Evolutionary conservation across 2,113 vertebrate species (phyloP), one percentile per base, ranked within the genome.

Genomic region (Etheostoma cragini): DNA sequence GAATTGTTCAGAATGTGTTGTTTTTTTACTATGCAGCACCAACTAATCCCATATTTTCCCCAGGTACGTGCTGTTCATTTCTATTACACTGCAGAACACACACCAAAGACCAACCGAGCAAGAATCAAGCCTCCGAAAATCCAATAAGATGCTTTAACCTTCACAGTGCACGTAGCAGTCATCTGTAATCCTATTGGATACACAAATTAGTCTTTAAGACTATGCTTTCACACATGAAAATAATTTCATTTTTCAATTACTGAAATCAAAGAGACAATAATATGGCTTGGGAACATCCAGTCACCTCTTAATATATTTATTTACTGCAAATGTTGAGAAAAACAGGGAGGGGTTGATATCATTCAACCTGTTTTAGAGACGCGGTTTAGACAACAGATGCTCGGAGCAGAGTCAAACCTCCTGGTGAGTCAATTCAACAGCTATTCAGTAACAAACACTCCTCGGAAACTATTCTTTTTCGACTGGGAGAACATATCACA

Each of bases 201-300:
- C 86, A 84, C 83, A 84, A 91, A 92, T 92, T 90, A 86, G 70
- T 78, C 72, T 83, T 70, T 68, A 71, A 88, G 62, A 87, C 70
- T 78, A 75, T 71, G 84, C 72, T 57, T 85, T 88, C 82, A 82
- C 80, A 91, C 64, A 82, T 86, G 49, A 83, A 84, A 86, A 82
- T 86, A 26, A 80, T 84, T 84, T 87, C 21, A 77, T 87, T 83
- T 88, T 89, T 88, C 90, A 91, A 89, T 93, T 90, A 86, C 74
- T 66, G 74, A 82, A 85, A 77, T 87, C 76, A 90, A 84, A 86
- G 71, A 62, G 17, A 82, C 56, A 87, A 76, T 76, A 78, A 82
- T 79, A 53, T 74, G 72, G 26, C 75, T 82, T 64, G 56, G 73
- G 82, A 83, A 88, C 56, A 86, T 47, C 53, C 62, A 83, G 72